These are phyloP conservation scores for Halcyon badia DNA, from an alignment of 2,797 vertebrate species.

Conservation along the genomic window DNA sequence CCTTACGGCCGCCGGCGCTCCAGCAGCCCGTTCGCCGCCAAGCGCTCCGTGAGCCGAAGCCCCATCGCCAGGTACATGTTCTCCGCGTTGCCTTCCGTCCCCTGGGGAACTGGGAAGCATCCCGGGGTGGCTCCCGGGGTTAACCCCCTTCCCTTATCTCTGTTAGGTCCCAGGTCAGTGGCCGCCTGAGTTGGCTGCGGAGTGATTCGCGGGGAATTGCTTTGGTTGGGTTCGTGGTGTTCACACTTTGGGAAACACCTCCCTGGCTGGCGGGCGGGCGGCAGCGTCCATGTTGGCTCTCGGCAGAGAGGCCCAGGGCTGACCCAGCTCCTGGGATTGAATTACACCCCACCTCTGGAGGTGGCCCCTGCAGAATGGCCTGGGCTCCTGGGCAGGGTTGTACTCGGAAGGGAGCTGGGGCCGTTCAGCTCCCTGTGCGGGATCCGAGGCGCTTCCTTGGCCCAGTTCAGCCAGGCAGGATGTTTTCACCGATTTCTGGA, in stretches of 20 bases:
- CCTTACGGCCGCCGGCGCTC: conserved; percentile 89
- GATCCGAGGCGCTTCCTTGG: neutral
- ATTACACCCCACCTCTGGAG: conserved; percentile 22
- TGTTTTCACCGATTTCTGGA: neutral
- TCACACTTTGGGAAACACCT: neutral
- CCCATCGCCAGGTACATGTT: conserved; percentile 90
- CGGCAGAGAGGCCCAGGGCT: neutral
- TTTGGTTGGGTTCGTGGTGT: fast-evolving
- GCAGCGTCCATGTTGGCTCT: neutral
- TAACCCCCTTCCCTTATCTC: no score
- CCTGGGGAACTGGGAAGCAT: neutral
- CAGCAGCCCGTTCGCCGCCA: conserved; percentile 90
- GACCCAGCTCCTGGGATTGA: conserved; percentile 22
- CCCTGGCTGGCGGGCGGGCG: neutral
- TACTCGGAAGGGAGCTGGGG: neutral
- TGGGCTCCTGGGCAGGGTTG: neutral
- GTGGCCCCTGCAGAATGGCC: neutral
- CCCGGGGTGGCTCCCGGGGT: neutral
- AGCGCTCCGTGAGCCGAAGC: conserved; percentile 94
- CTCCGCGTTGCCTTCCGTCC: neutral
- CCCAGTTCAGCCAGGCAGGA: neutral
- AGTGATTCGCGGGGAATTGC: fast-evolving
- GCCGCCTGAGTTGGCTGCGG: neutral
- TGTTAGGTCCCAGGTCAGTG: neutral
- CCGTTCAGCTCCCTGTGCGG: fast-evolving